Evolutionary conservation across 2,797 vertebrate species (phyloP).

Genomic region (Dermochelys coriacea): DNA sequence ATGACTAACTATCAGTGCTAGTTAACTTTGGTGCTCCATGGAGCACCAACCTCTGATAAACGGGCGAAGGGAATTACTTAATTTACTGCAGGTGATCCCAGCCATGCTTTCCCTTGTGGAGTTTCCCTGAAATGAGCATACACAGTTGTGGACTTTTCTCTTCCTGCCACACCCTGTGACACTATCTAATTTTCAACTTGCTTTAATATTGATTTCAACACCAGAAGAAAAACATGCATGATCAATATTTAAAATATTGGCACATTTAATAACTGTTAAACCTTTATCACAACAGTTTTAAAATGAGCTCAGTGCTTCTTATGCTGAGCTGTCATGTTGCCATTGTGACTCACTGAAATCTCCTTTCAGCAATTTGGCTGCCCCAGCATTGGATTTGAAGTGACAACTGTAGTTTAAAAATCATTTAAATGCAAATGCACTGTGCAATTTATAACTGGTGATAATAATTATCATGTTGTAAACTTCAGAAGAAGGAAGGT

Average conservation of each 20-base stretch:
- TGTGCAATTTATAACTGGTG: not conserved
- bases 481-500: not conserved
- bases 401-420: not conserved
- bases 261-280: not conserved
- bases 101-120: not conserved
- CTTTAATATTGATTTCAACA: not conserved
- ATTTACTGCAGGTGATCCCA: not conserved
- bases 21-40: not conserved
- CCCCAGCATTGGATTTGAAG: not conserved
- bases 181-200: not conserved
- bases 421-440: rapidly evolving
- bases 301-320: not conserved
- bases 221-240: rapidly evolving
- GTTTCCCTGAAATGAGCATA: not conserved
- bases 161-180: not conserved
- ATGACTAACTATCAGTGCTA: not conserved
- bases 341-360: not conserved
- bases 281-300: not conserved
- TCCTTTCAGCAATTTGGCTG: not conserved
- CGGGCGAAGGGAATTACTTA: not conserved
- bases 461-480: not conserved
- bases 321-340: not conserved
- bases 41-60: not conserved
- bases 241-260: not conserved
- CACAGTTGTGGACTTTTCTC: not conserved